A percentile compares a stretch with the other conserved stretches of the same genome.
phyloP scores from a whole-genome alignment of 2,797 vertebrate species.

The Sternotherus odoratus region DNA sequence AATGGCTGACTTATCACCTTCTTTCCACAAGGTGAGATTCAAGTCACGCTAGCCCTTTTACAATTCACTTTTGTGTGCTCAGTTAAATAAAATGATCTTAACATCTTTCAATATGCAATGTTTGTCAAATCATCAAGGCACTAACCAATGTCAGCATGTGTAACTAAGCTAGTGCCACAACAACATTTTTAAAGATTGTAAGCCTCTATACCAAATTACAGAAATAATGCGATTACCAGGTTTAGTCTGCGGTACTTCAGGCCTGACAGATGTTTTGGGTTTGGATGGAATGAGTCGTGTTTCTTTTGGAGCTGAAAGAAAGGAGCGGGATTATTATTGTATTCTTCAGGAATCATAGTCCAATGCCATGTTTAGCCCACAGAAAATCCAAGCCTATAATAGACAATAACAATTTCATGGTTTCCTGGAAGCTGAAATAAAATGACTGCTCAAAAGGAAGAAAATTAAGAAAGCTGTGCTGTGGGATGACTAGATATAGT shows the following conservation, averaged over 20 bases:
- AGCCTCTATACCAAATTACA: slow-evolving; percentile 21
- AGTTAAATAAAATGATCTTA: neutral
- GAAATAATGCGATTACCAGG: slow-evolving; percentile 77
- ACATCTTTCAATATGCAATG: neutral
- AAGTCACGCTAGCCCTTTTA: neutral
- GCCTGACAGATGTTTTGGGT: slow-evolving; percentile 68
- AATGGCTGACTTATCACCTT: neutral
- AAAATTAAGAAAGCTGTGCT: neutral
- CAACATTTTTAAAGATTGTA: slow-evolving; percentile 47
- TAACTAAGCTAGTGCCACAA: neutral
- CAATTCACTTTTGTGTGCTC: neutral
- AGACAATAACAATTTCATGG: slow-evolving; percentile 53
- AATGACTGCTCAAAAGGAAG: slow-evolving; percentile 30
- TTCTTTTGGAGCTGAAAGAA: slow-evolving; percentile 80
- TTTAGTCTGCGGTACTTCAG: slow-evolving; percentile 75
- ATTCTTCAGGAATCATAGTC: slow-evolving; percentile 24
- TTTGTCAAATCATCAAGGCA: neutral
- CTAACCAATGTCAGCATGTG: neutral
- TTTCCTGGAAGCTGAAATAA: slow-evolving; percentile 66
- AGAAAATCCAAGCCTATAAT: slow-evolving; percentile 64
- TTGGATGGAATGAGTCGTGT: slow-evolving; percentile 74
- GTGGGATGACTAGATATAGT: neutral
- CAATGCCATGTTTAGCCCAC: slow-evolving; percentile 54
- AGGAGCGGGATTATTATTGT: slow-evolving; percentile 58
- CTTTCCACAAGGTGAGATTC: neutral